Percentiles rank a stretch among this genome's conserved stretches.
Conservation (phyloP, 2,888 invertebrate species). For the Morinoia aosen region DNA sequence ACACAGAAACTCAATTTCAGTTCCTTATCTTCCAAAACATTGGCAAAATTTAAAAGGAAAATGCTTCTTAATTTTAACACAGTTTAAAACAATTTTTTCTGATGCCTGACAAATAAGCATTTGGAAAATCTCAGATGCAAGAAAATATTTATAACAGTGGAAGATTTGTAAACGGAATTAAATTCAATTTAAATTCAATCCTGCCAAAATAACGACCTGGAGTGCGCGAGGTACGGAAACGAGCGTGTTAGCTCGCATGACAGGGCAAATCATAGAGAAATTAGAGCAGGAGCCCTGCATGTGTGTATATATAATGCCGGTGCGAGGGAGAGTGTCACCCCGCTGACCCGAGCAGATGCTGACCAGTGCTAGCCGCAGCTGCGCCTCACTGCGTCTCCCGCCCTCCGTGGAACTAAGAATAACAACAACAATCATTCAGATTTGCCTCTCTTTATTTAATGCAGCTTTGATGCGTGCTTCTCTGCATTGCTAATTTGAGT, state of each 20-base stretch:
- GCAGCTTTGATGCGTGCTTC: too few species aligned
- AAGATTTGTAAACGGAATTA: neutral
- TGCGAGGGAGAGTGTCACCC: neutral
- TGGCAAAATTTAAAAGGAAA: neutral
- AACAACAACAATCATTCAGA: too few species aligned
- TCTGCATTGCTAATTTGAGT: too few species aligned
- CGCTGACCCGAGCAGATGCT: conserved; percentile 41
- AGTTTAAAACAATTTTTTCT: too few species aligned
- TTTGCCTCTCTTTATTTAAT: too few species aligned
- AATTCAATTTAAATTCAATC: neutral
- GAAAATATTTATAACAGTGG: too few species aligned
- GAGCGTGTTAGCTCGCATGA: neutral
- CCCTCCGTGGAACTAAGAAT: too few species aligned
- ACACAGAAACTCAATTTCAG: neutral
- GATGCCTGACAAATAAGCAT: too few species aligned
- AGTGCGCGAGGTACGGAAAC: neutral
- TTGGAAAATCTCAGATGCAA: too few species aligned
- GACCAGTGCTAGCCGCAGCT: neutral
- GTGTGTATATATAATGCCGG: neutral
- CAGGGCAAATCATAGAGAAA: neutral
- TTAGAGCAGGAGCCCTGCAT: conserved; percentile 34
- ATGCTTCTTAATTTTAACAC: too few species aligned
- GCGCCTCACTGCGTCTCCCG: neutral
- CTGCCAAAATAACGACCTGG: neutral
- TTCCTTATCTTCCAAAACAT: neutral